These are phyloP conservation scores for Dallia pectoralis DNA, from an alignment of 2,797 vertebrate species.

Conservation along the genomic window DNA sequence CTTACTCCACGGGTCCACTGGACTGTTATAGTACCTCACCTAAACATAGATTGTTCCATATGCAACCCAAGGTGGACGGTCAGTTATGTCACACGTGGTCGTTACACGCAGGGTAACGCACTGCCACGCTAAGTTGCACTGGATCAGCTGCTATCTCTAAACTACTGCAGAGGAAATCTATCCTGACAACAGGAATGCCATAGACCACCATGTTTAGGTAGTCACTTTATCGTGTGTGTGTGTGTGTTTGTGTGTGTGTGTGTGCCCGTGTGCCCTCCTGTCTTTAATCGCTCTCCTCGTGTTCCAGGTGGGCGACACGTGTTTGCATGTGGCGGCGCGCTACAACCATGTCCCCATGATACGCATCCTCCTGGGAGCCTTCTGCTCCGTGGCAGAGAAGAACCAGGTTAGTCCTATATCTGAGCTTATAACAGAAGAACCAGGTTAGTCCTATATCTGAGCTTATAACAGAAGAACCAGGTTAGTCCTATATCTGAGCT, in stretches of 20 bases:
- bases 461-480: conserved; percentile 95
- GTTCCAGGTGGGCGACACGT: conserved; percentile 87
- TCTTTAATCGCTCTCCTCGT: not conserved
- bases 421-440: too few relatives aligned
- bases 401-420: conserved; percentile 97
- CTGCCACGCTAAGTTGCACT: too few relatives aligned
- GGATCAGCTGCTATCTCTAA: not conserved
- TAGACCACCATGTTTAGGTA: conserved; percentile 7
- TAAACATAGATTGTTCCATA: not conserved
- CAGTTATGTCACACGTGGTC: too few relatives aligned
- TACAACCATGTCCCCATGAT: conserved; percentile 93
- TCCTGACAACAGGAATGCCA: not conserved
- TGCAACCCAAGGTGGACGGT: not conserved
- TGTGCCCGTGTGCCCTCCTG: not conserved
- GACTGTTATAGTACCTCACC: too few relatives aligned
- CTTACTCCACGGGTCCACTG: too few relatives aligned
- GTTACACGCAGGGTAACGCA: too few relatives aligned
- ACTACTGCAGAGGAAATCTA: not conserved
- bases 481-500: too few relatives aligned
- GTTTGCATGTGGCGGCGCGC: conserved; percentile 90
- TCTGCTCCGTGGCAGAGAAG: conserved; percentile 93
- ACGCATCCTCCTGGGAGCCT: conserved; percentile 89
- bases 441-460: too few relatives aligned
- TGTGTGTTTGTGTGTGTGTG: not conserved
- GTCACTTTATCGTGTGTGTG: conserved; percentile 26